Base-by-base conservation (phyloP, 2,888 invertebrate species). In the Nymphalis c-album region DNA sequence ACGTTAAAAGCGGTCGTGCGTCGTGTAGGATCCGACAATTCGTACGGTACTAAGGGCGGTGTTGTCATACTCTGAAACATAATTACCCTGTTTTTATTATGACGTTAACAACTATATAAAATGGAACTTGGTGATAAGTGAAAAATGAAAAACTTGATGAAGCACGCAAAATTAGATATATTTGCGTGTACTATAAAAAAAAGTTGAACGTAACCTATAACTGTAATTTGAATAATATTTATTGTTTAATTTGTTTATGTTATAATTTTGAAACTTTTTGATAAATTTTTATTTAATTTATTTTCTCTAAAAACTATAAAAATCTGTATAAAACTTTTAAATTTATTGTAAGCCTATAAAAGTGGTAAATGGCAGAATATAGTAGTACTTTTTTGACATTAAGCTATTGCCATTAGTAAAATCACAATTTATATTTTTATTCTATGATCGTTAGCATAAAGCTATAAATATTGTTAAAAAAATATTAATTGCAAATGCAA, bases 21-120 rank as follows among this genome's bases (percentile, higher is more conserved):
- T 90, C 90, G 90, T 86, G 85, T 87, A 88, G 84, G 84, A 89
- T 83, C 88, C 90, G 85, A 88, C 83, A 84, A 89, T 83, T 88
- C 90, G 85, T 90, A 91, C 91, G 91, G 91, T 91, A 91, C 91
- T 89, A 88, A 84, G 80, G 82, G 40, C 58, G 47, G 87, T 80
- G 86, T 85, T 85, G 81, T 78, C 83, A 85, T 73, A 63, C 64
- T n/a, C 67, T 18, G 55, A 70, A 55, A 60, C 58, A 46, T 40
- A 68, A 71, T 67, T 66, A 60, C 65, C 73, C 71, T 46, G 26
- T 16, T 55, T 17, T n/a, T 17, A 16, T 55, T 7, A 53, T 17
- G 31, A 31, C 17, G 31, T 55, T 17, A 13, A 55, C 26, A 55
- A 26, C 17, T 31, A 31, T n/a, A 22, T n/a, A 17, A 17, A 50